Conservation (phyloP, 2,113 vertebrate genomes). For the Hystrix brachyura region DNA sequence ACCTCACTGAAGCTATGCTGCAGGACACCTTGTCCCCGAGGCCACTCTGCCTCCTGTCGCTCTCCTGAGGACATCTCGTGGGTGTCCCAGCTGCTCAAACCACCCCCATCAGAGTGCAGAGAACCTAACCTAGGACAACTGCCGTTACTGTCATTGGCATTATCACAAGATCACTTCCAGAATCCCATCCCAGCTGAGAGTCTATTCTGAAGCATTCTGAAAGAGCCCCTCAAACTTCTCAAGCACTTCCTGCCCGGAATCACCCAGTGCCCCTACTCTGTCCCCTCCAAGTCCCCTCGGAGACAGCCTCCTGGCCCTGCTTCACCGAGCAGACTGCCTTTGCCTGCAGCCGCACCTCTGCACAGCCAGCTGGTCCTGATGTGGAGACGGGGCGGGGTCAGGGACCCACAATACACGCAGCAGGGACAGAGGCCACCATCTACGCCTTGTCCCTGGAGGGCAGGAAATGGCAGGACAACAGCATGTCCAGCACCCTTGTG, state of each 20-base stretch:
- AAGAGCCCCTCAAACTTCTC: neutral
- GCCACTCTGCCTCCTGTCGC: rapidly evolving
- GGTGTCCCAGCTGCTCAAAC: neutral
- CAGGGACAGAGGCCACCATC: no score
- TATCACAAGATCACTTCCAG: neutral
- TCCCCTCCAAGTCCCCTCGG: neutral
- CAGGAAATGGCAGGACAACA: no score
- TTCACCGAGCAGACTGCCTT: neutral
- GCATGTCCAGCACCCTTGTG: neutral
- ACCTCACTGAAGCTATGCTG: rapidly evolving
- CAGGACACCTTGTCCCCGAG: neutral
- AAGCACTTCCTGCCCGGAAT: neutral
- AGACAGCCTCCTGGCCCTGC: neutral
- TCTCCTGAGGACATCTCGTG: neutral
- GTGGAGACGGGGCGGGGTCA: neutral
- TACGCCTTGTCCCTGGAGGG: neutral
- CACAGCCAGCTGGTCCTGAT: neutral
- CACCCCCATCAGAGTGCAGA: neutral
- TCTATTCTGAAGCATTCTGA: neutral
- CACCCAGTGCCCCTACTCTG: neutral
- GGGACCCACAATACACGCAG: neutral
- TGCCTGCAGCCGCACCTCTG: neutral
- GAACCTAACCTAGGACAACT: neutral
- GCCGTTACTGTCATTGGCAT: neutral
- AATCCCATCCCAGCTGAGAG: neutral